Base-by-base conservation (phyloP, 1,140 invertebrate genomes). In the Atta cephalotes region DNA sequence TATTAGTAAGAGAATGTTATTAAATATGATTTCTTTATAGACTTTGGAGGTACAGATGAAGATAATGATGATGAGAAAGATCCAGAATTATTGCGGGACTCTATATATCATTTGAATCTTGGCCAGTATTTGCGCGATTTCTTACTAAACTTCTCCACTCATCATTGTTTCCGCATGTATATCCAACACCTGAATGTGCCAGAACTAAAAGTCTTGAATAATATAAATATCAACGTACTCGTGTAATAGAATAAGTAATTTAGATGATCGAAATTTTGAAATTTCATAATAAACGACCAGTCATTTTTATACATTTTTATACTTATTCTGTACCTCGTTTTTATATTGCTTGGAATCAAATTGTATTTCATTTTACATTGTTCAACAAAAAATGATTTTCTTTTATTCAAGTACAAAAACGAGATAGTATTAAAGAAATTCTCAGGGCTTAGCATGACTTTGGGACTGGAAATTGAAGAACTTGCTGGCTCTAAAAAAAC, bases 81-180 rank as follows among this genome's bases (percentile, higher is more conserved):
- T 88, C 95, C 95, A 18, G 96, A 96, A 45, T 89, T 96, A 5
- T 80, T 96, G 49, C 95, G 96, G 86, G 97, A 97, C 90, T 96
- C 96, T 2, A 94, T 97, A n/a, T 96, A 96, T 88, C 95, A 96
- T 66, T 90, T 97, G 12, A 96, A 97, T 86, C 93, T 97, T 49
- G 94, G 95, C 39, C 95, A 96, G 62, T 97, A 96, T 91, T 89
- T 97, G 5, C 95, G 95, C 0, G 96, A 96, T 78, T 97, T 97
- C 91, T 87, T 97, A 2, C 93, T 95, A 63, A 96, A 96, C 31
- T 97, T 97, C 87, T 95, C 95, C 2, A 96, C 95, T 65, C 96
- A 96, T 93, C 96, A 96, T 80, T 96, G 95, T 78, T 97, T 96
- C 85, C 94, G 94, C 10, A 95, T 91, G 9, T 97, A 97, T 87